Evolutionary conservation across 2,888 invertebrate genomes (phyloP), one percentile per base, ranked within the genome.

Genomic region (Venustoraphidia nigricollis): DNA sequence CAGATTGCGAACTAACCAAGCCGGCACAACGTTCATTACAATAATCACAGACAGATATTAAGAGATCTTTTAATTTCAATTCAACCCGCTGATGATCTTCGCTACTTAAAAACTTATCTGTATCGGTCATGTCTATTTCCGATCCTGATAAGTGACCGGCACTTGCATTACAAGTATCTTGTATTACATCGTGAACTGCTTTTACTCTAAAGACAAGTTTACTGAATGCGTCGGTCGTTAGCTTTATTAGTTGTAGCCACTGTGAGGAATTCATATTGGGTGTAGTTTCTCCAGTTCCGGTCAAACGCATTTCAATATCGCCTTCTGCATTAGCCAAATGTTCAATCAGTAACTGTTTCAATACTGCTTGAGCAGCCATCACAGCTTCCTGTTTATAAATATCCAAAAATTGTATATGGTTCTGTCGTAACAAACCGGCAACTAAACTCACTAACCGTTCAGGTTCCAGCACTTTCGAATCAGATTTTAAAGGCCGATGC

Each of bases 1-100:
- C 75, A 54, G 80, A 78, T 66, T 81, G 83, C 6, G 85, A 83
- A 43, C 85, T 82, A 50, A 95, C 79, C 48, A 95, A 74, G 65
- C 90, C 88, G 49, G 91, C 91, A 67, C 92, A 83, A 54, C 93
- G 75, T 62, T 96, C 94, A 65, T 94, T 91, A 56, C 92, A 90
- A 62, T 87, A 89, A 67, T 93, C 89, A 63, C 90, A 91, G 41
- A 93, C 77, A n/a, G 83, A 80, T 39, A 76, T 74, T 44, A 93
- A 70, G 62, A 92, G 75, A 58, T 89, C 86, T 52, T 77, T 76
- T 44, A 95, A 67, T 63, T 83, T 84, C 10, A 72, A 71, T 51
- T 76, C 77, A 8, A 91, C 79, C 51, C 77, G 74, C 46, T 66
- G 64, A 56, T 86, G 75, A 59, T 92, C 90, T 34, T 76, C 77